Base-by-base conservation (phyloP, 2,888 invertebrate species). In the Drosophila lacicola region DNA sequence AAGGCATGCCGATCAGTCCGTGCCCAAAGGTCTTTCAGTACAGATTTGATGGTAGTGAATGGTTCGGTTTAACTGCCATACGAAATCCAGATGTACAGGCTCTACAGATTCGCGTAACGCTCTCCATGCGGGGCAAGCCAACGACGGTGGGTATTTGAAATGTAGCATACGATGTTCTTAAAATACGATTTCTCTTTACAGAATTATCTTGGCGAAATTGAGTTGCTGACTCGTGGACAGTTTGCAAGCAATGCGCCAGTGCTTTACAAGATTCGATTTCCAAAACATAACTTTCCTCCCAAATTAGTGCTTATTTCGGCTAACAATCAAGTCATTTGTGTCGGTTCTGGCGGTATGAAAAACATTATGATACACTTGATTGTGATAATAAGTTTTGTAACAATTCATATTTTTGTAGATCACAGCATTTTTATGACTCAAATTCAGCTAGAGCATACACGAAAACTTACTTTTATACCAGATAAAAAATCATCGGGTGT, bases 161-260 rank as follows among this genome's bases (percentile, higher is more conserved):
- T 45, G 8, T 8, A 8, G 2, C 8, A 29, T 8, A 29, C 29
- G 29, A 29, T n/a, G 19, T 11, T 10, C 42, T 1, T 2, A 9
- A 36, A 13, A 3, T n/a, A 14, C 34, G 6, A 17, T 29, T 5
- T 11, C 3, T 4, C 3, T 25, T 73, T 93, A 2, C 90, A 95
- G 95, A 94, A 93, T 46, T 94, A 94, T 83, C 93, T 94, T 41
- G 95, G 95, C 0, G 93, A 93, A 53, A 91, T 95, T 47, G 93
- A 94, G 70, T 91, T 95, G 5, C 82, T 93, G 0, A 93, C 93
- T 5, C 91, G 92, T 13, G 91, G 92, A 44, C 90, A 91, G 49
- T 90, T 92, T 13, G 65, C 74, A 34, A 80, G 89, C n/a, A 88
- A 92, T 47, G 86, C 90, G 21, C 92, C 93, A 0, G 90, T 94